Base-by-base conservation (phyloP, 2,888 invertebrate genomes). In the Stegana nigrithorax region DNA sequence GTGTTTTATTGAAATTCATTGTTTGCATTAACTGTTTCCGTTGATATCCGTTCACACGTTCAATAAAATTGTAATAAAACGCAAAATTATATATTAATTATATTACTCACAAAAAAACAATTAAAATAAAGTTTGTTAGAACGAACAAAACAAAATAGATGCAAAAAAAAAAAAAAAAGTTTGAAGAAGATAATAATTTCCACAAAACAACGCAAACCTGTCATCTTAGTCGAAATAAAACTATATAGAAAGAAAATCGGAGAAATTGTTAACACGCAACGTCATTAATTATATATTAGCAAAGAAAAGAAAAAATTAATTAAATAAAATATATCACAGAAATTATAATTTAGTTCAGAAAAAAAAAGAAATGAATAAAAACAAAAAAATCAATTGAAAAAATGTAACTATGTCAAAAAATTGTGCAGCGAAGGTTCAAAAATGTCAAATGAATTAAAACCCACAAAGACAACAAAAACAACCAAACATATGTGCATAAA, bases 201-300 rank as follows among this genome's bases (percentile, higher is more conserved):
- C 4, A 17, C 19, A 8, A 60, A 51, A 23, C 32, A 17, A 60
- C 25, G 42, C 23, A 29, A 53, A 55, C n/a, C n/a, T n/a, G n/a
- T n/a, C n/a, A n/a, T n/a, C n/a, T n/a, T n/a, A 55, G 14, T 60
- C 55, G 55, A 39, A 62, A 57, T n/a, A n/a, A n/a, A n/a, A n/a
- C n/a, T n/a, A n/a, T n/a, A n/a, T n/a, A n/a, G n/a, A n/a, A n/a
- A n/a, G n/a, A n/a, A n/a, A n/a, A n/a, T n/a, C n/a, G n/a, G n/a
- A n/a, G n/a, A 39, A 39, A 39, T 39, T 39, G 39, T 39, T 39
- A 69, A 66, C 58, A 63, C 51, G 61, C 62, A 66, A 59, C 51
- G 62, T 62, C 59, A 27, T 60, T 64, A 67, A 63, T 25, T 67
- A 62, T 62, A n/a, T 62, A 55, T 63, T 39, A 63, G 21, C n/a